These are phyloP conservation scores for Karalla daura DNA, from an alignment of 2,797 vertebrate genomes.

Conservation along the genomic window DNA sequence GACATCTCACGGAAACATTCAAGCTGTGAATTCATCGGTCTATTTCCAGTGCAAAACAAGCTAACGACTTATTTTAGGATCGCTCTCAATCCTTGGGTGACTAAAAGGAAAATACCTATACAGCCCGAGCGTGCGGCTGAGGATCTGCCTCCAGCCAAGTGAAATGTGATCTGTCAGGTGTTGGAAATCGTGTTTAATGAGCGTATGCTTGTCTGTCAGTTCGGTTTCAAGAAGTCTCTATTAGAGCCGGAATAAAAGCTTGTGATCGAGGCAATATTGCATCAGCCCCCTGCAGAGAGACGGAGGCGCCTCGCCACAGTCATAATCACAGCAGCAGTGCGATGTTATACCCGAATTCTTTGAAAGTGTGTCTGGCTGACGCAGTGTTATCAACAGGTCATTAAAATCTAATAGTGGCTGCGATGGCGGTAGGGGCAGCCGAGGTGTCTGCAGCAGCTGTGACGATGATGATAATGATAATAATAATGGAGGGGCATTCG, in stretches of 20 bases:
- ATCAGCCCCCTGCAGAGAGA: background rate
- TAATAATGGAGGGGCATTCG: background rate
- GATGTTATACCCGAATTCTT: background rate
- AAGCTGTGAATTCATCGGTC: background rate
- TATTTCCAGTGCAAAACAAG: background rate
- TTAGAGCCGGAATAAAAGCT: background rate
- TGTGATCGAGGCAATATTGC: background rate
- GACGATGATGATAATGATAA: background rate
- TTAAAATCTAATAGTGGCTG: background rate
- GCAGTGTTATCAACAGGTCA: background rate
- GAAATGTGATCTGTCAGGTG: background rate
- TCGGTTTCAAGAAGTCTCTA: background rate
- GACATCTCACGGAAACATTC: background rate
- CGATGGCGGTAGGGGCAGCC: background rate
- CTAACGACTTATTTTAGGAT: background rate
- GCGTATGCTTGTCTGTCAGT: no score
- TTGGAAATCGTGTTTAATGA: background rate
- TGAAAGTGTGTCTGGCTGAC: background rate
- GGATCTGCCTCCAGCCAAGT: background rate
- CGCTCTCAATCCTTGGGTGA: no score
- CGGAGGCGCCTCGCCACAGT: background rate
- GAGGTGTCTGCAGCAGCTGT: background rate
- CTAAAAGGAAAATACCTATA: background rate
- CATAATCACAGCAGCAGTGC: background rate
- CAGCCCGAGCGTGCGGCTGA: background rate